Conservation (phyloP, 1,140 invertebrate genomes). For the Pomacea maculata region DNA sequence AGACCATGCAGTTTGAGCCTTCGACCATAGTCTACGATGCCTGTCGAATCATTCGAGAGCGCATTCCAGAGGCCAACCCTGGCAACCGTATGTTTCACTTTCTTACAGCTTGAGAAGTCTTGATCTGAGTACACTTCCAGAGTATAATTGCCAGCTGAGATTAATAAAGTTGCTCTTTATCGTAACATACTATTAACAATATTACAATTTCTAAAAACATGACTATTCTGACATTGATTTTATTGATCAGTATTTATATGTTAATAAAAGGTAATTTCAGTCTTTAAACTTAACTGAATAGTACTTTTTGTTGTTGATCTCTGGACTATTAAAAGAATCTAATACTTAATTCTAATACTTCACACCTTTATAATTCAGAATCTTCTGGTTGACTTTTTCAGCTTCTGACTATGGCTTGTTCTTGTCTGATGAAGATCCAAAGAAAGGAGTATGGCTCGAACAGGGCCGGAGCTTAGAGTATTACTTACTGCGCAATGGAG, state of each 20-base stretch:
- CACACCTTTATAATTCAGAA: too few species aligned
- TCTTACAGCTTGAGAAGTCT: neutral
- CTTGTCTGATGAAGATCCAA: slow-evolving; percentile 93
- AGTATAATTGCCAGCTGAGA: too few species aligned
- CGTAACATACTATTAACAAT: too few species aligned
- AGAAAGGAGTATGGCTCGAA: slow-evolving; percentile 98
- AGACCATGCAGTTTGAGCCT: slow-evolving; percentile 98
- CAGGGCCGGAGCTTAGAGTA: slow-evolving; percentile 92
- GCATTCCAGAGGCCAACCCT: slow-evolving; percentile 83
- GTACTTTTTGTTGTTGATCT: too few species aligned
- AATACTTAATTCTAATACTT: too few species aligned
- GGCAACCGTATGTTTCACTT: slow-evolving; percentile 63
- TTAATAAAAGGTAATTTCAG: too few species aligned
- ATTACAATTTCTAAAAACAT: too few species aligned
- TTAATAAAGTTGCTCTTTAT: too few species aligned
- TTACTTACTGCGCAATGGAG: slow-evolving; percentile 93
- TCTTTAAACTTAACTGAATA: too few species aligned
- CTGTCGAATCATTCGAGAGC: slow-evolving; percentile 93
- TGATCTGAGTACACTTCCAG: neutral
- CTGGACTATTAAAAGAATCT: too few species aligned
- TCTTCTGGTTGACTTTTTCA: slow-evolving; percentile 62
- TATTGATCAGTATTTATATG: too few species aligned
- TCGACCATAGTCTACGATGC: slow-evolving; percentile 94
- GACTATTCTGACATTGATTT: too few species aligned
- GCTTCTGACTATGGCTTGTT: slow-evolving; percentile 98